Evolutionary conservation across 2,888 invertebrate species (phyloP).

Genomic region (Mellilla xanthometata): DNA sequence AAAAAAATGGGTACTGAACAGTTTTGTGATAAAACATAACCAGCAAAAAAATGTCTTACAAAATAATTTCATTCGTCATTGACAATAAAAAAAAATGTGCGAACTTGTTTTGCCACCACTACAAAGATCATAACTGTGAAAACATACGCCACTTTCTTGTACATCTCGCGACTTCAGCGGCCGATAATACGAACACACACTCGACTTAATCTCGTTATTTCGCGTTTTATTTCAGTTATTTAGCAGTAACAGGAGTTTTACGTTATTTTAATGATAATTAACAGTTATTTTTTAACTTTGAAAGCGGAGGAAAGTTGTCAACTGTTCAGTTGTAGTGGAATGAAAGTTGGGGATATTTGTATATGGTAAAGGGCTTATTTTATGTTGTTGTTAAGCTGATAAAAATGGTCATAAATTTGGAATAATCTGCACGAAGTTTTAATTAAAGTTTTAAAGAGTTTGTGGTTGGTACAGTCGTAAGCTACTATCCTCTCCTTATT

Average conservation of each 20-base stretch:
- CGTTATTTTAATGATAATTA: slow-evolving; percentile 6
- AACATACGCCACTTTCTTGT: slow-evolving; percentile 30
- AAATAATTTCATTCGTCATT: too few species aligned
- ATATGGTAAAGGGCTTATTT: too few species aligned
- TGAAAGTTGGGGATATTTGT: slow-evolving; percentile 3
- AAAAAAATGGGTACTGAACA: too few species aligned
- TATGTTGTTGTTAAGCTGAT: too few species aligned
- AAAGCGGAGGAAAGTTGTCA: slow-evolving; percentile 14
- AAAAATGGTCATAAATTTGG: too few species aligned
- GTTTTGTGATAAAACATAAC: too few species aligned
- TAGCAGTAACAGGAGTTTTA: slow-evolving; percentile 4
- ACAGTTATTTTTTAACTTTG: slow-evolving; percentile 4
- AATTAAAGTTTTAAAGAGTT: too few species aligned
- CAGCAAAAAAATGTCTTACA: too few species aligned
- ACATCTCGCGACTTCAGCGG: slow-evolving; percentile 16
- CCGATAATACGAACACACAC: slow-evolving; percentile 11
- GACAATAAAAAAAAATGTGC: too few species aligned
- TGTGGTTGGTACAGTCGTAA: too few species aligned
- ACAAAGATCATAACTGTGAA: slow-evolving; percentile 29
- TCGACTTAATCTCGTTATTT: slow-evolving; percentile 6
- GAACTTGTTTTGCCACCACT: slow-evolving; percentile 25
- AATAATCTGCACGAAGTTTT: too few species aligned
- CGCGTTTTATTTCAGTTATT: slow-evolving; percentile 12
- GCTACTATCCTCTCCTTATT: too few species aligned
- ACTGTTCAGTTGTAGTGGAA: neutral